phyloP scores from a whole-genome alignment of 1,140 invertebrate species.

The Berghia stephanieae region DNA sequence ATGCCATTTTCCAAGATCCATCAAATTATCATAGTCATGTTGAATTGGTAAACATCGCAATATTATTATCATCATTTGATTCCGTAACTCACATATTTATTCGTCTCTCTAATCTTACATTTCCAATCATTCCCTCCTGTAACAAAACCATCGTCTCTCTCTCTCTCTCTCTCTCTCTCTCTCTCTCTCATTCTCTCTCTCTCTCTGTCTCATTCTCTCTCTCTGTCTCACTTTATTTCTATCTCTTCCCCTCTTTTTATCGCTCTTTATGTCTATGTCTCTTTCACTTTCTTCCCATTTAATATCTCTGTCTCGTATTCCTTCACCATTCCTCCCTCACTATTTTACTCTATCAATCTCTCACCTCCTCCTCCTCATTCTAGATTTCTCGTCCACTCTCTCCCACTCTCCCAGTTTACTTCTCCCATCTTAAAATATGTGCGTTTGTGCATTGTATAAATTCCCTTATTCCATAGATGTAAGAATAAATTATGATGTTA shows the following conservation, averaged over 20 bases:
- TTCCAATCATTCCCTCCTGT: no score
- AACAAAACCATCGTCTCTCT: no score
- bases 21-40: no score
- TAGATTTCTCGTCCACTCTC: neutral
- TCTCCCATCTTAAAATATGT: constrained; percentile 1
- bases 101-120: no score
- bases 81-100: no score
- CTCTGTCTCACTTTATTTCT: constrained; percentile 4
- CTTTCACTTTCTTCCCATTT: neutral
- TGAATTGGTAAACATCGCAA: no score
- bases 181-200: no score
- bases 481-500: no score
- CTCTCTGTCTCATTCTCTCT: no score
- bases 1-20: no score
- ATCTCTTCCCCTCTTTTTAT: neutral
- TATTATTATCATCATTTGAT: no score
- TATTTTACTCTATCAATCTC: neutral
- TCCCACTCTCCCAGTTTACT: neutral
- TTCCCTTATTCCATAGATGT: neutral
- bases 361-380: neutral
- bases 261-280: neutral
- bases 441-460: neutral
- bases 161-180: no score
- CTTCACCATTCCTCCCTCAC: neutral
- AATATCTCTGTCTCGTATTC: neutral